Evolutionary conservation across 2,888 invertebrate species (phyloP), one percentile per base, ranked within the genome.

Genomic region (Meganola albula): DNA sequence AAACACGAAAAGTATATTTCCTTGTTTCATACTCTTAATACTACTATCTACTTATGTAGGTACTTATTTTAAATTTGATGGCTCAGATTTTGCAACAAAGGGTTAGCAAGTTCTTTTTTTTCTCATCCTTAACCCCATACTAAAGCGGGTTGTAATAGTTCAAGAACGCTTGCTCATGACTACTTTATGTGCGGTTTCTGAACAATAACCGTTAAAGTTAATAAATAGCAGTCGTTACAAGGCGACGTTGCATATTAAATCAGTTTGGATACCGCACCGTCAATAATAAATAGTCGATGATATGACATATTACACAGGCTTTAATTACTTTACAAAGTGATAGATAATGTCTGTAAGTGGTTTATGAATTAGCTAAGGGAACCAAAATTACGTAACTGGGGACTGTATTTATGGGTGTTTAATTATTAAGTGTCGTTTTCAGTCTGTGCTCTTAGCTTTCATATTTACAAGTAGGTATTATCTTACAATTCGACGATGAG

Each of bases 241-340:
- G 56, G 63, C 66, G 66, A 64, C 59, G 60, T 55, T 65, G 73
- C 74, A 77, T 77, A 74, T 64, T 76, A 75, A 75, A 77, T 76
- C 73, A 72, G 61, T 68, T 71, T 62, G 62, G 63, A 47, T 63
- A 60, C 67, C 53, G 55, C 45, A 42, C 52, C 40, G 57, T 75
- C 53, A 74, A 75, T 76, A 74, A 72, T 76, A 70, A 63, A 72
- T 61, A 53, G 37, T 44, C 55, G 54, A 60, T 68, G 65, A 70
- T 76, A 70, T 68, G 72, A 71, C 69, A 69, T 73, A 65, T 66
- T 67, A 65, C 53, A 63, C 61, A 62, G 63, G 63, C 68, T 67
- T 73, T 76, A 75, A 77, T 77, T 77, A 70, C 66, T 58, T 53
- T 54, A 57, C 63, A 60, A 57, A 48, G 63, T 60, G 61, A 64